Base-by-base conservation (phyloP, 2,113 vertebrate species). In the Camelus bactrianus region DNA sequence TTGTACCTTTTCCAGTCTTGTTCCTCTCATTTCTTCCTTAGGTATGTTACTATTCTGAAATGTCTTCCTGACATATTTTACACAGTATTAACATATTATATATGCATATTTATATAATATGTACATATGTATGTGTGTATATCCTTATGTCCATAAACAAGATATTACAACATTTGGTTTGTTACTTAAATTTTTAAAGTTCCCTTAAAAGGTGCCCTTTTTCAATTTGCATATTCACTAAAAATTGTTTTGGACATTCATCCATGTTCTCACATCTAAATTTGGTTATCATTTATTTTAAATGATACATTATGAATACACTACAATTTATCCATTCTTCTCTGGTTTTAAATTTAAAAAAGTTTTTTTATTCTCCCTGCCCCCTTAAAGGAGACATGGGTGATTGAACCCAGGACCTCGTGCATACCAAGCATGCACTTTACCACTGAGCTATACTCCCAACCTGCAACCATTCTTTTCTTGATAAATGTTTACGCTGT, bases 281-380 rank as follows among this genome's bases (percentile, higher is more conserved):
- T 82, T 89, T 65, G 52, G 46, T 70, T 62, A 70, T 76, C 10
- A 42, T 83, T 93, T 84, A 79, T 48, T 88, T 89, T 83, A 82
- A 72, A 14, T 46, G 12, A 35, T 65, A 0, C 38, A 24, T 35
- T 86, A 62, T 58, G 20, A 72, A 32, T 52, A 35, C 5, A 3
- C 26, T 38, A 64, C 16, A 77, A 60, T 86, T 56, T 85, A 80
- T 62, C 32, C 42, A 38, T 54, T 94, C 5, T 42, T 42, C 5
- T 42, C 38, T 42, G 38, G 38, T 42, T 42, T 42, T 42, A 42
- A 42, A 42, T 5, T 42, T 42, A 42, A 42, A 42, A 42, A 42
- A 42, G 5, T 42, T 42, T 42, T 42, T 42, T 42, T 42, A 42
- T 42, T 42, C 38, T 42, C 38, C 38, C 38, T 42, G 38, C 38